Evolutionary conservation across 2,888 invertebrate species (phyloP).

Genomic region (Metellina segmentata): DNA sequence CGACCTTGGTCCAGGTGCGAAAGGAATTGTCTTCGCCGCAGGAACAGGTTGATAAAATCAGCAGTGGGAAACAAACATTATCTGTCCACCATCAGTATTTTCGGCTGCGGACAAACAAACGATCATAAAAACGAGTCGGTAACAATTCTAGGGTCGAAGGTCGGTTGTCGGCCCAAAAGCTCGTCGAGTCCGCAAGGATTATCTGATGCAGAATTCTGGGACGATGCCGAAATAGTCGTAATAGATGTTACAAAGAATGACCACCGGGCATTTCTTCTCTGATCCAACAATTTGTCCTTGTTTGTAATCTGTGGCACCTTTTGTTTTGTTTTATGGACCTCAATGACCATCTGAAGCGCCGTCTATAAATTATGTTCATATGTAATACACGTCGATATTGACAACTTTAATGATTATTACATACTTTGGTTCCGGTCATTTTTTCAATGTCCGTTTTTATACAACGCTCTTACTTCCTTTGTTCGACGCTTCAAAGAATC

Average conservation of each 20-base stretch:
- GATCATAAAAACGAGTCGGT: slow-evolving; percentile 72
- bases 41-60: slow-evolving; percentile 64
- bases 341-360: slow-evolving; percentile 34
- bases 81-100: slow-evolving; percentile 65
- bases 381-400: slow-evolving; percentile 17
- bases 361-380: slow-evolving; percentile 53
- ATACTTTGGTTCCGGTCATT: slow-evolving; percentile 35
- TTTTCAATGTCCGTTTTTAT: slow-evolving; percentile 10
- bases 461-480: background rate
- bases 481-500: too few species aligned
- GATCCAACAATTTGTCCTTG: slow-evolving; percentile 68
- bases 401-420: slow-evolving; percentile 46
- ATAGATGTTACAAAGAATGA: slow-evolving; percentile 44
- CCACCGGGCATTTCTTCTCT: slow-evolving; percentile 47
- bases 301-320: slow-evolving; percentile 63
- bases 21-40: slow-evolving; percentile 62
- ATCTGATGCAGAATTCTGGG: slow-evolving; percentile 69
- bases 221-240: slow-evolving; percentile 50
- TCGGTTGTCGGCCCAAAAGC: slow-evolving; percentile 73
- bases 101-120: slow-evolving; percentile 69
- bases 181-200: slow-evolving; percentile 44
- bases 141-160: slow-evolving; percentile 64
- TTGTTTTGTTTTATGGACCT: slow-evolving; percentile 70
- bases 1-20: slow-evolving; percentile 71
- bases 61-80: slow-evolving; percentile 72